Evolutionary conservation across 1,140 invertebrate species (phyloP).

Genomic region (Rhynchophorus ferrugineus): DNA sequence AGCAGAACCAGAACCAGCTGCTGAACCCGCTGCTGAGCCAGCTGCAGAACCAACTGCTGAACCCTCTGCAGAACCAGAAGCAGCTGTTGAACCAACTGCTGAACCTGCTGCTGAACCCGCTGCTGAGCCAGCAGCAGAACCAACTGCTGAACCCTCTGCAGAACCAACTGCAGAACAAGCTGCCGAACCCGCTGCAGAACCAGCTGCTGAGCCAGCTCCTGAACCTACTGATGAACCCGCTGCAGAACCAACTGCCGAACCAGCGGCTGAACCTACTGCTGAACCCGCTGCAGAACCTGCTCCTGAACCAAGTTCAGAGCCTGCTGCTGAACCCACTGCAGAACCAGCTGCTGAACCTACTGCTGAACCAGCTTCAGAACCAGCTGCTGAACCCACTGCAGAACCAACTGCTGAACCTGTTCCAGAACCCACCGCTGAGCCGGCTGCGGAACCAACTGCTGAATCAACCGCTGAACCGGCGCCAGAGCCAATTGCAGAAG

Average conservation of each 20-base stretch:
- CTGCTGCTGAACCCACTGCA: conserved; percentile 29
- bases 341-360: conserved; percentile 30
- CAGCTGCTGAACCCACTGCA: conserved; percentile 31
- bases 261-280: conserved; percentile 11
- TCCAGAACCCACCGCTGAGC: conserved; percentile 33
- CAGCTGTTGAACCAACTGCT: conserved; percentile 30
- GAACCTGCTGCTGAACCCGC: conserved; percentile 31
- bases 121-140: conserved; percentile 33
- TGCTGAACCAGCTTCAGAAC: conserved; percentile 35
- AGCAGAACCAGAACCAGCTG: conserved; percentile 25
- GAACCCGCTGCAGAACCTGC: conserved; percentile 35
- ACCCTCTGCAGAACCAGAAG: conserved; percentile 26
- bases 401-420: conserved; percentile 36
- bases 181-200: conserved; percentile 29
- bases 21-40: conserved; percentile 29
- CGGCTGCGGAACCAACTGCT: conserved; percentile 10
- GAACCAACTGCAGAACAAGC: conserved; percentile 28
- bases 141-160: conserved; percentile 27
- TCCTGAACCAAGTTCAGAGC: conserved; percentile 39
- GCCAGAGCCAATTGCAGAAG: neutral
- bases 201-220: conserved; percentile 37
- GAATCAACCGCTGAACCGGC: conserved; percentile 5
- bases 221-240: conserved; percentile 30
- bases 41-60: conserved; percentile 25
- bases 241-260: conserved; percentile 22